phyloP scores from a whole-genome alignment of 53 echinoderm and acorn worm species.

The Paracentrotus lividus region DNA sequence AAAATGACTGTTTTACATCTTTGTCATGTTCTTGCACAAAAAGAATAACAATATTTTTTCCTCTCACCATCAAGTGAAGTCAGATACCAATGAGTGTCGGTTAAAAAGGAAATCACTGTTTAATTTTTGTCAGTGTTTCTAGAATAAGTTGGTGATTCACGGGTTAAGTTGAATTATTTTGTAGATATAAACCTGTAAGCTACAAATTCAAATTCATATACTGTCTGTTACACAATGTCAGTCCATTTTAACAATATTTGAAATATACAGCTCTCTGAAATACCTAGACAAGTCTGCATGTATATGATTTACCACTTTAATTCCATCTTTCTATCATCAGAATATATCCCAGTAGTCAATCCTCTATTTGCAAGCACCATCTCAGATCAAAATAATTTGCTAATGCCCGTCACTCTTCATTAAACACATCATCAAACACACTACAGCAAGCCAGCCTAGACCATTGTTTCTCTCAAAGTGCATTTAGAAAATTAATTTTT shows the following conservation, averaged over 20 bases:
- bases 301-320: background rate
- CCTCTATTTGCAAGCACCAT: constrained; percentile 16
- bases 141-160: too few relatives aligned
- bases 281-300: background rate
- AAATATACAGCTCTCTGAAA: background rate
- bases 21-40: too few relatives aligned
- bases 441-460: background rate
- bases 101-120: too few relatives aligned
- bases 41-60: too few relatives aligned
- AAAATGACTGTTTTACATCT: too few relatives aligned
- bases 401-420: constrained; percentile 33
- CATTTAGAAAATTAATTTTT: constrained; percentile 70
- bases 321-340: background rate
- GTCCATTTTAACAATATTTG: background rate
- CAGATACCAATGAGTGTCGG: too few relatives aligned
- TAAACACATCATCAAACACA: background rate
- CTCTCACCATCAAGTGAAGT: too few relatives aligned
- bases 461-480: constrained; percentile 27
- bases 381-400: constrained; percentile 14
- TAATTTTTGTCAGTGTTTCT: too few relatives aligned
- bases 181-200: too few relatives aligned
- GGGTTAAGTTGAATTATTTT: too few relatives aligned
- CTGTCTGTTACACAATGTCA: too few relatives aligned
- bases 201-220: too few relatives aligned
- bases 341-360: background rate